Conservation (phyloP, 23 tunicate genomes). For the Aplidium turbinatum region DNA sequence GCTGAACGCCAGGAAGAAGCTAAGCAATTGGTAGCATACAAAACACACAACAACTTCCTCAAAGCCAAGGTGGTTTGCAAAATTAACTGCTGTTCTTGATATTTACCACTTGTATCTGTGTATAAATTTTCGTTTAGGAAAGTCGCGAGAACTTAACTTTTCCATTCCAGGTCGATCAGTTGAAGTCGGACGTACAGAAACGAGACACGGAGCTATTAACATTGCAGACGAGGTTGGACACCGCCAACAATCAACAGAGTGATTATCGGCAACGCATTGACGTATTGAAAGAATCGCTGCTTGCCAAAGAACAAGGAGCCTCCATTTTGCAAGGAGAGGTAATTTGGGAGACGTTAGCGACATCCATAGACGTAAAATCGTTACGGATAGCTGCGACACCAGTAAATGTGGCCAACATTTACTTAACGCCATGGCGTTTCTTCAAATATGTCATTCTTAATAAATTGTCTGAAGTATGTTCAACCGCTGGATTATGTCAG, state of each 20-base stretch:
- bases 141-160: not conserved
- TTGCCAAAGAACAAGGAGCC: constrained; percentile 80
- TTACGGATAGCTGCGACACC: too few species aligned
- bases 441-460: too few species aligned
- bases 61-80: constrained; percentile 54
- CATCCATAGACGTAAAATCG: too few species aligned
- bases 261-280: constrained; percentile 93
- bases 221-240: constrained; percentile 75
- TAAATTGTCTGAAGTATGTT: too few species aligned
- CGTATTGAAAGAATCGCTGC: constrained; percentile 82
- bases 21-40: constrained; percentile 72
- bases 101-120: not conserved
- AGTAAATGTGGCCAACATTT: too few species aligned
- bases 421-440: too few species aligned
- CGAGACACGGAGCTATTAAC: constrained; percentile 74
- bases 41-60: constrained; percentile 72
- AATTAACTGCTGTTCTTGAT: not conserved
- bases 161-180: constrained; percentile 59
- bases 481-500: too few species aligned
- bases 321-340: constrained; percentile 92
- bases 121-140: not conserved
- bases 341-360: too few species aligned
- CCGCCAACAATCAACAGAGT: constrained; percentile 86
- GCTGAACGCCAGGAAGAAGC: constrained; percentile 61
- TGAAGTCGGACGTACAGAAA: constrained; percentile 78